phyloP scores from a whole-genome alignment of 2,888 invertebrate genomes.

The Orchesella flavescens region DNA sequence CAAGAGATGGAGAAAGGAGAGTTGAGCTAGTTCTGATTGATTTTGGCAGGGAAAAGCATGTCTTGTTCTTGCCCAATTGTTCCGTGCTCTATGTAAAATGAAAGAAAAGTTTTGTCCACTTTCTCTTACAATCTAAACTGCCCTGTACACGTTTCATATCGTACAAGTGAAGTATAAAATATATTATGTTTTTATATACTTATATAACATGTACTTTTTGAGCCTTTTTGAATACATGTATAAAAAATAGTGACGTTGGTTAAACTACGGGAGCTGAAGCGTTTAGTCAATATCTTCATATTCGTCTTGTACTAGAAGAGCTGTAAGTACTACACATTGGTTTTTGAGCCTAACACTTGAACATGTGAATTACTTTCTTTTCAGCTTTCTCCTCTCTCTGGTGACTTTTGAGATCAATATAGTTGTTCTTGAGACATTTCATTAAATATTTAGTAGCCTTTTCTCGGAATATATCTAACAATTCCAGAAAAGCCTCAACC shows the following conservation, averaged over 20 bases:
- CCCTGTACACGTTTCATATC: not conserved
- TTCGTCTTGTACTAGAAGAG: not conserved
- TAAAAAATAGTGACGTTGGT: not conserved
- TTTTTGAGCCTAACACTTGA: conserved; percentile 9
- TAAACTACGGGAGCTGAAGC: not conserved
- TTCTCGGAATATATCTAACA: conserved; percentile 13
- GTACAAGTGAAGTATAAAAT: not conserved
- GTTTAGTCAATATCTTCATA: conserved; percentile 47
- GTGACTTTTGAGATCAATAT: conserved; percentile 23
- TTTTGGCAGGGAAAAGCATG: conserved; percentile 60
- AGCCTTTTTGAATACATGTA: not conserved
- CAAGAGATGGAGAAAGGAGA: conserved; percentile 19
- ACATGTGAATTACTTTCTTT: conserved; percentile 22
- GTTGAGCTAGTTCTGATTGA: conserved; percentile 56
- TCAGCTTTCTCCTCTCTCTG: not conserved
- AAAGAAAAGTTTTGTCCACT: conserved; percentile 23
- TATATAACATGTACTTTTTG: not conserved
- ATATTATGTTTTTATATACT: not conserved
- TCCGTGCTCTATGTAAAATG: conserved; percentile 47
- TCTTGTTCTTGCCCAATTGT: conserved; percentile 50
- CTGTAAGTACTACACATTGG: not conserved
- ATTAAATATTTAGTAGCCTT: conserved; percentile 52
- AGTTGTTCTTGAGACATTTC: conserved; percentile 39
- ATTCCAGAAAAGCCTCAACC: not conserved
- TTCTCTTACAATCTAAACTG: not conserved